These are phyloP conservation scores for Acanthurus tractus DNA, from an alignment of 2,797 vertebrate genomes.

Conservation along the genomic window DNA sequence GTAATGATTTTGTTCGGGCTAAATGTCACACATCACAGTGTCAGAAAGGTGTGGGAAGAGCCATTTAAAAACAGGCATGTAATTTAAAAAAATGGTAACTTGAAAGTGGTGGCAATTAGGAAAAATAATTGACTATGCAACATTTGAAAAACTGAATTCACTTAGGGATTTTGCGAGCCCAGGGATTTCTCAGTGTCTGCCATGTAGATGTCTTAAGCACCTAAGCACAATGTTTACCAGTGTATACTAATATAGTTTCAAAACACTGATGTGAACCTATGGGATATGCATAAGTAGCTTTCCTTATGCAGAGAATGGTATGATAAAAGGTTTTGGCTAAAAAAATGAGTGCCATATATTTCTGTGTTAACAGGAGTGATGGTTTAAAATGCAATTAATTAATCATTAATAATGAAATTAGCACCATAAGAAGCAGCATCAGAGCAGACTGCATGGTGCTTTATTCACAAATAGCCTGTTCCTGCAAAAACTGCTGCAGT, in stretches of 20 bases:
- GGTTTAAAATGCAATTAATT: neutral
- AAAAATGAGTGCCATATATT: neutral
- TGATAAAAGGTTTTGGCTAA: no score
- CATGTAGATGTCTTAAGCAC: neutral
- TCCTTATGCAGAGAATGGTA: neutral
- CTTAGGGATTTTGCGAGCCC: neutral
- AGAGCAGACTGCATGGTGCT: neutral
- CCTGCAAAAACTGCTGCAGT: neutral
- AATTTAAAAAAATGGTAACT: no score
- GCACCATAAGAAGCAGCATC: neutral
- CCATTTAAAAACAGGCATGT: no score
- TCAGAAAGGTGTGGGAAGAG: neutral
- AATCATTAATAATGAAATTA: neutral
- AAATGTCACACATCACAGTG: neutral
- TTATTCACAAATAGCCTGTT: neutral
- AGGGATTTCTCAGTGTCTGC: no score
- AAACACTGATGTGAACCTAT: neutral
- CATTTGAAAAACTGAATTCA: neutral
- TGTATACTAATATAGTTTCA: neutral
- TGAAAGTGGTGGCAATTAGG: neutral
- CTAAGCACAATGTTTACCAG: neutral
- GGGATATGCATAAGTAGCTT: neutral
- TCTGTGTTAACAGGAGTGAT: neutral
- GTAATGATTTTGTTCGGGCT: neutral
- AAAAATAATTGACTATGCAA: neutral